These are phyloP conservation scores for Dicycla oo DNA, from an alignment of 2,888 invertebrate species.

Conservation along the genomic window DNA sequence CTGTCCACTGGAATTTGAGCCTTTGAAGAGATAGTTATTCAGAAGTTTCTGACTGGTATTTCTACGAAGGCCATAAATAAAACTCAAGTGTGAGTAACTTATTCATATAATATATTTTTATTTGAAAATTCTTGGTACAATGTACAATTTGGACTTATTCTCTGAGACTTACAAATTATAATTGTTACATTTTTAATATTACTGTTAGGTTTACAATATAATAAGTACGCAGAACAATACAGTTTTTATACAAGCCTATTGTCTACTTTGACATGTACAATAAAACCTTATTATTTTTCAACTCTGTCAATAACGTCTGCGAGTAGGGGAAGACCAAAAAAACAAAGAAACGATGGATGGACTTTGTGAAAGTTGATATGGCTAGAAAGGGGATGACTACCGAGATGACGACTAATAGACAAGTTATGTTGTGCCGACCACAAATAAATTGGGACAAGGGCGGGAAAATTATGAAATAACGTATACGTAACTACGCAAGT, in stretches of 20 bases:
- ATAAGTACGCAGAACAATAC: constrained; percentile 58
- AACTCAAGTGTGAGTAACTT: constrained; percentile 84
- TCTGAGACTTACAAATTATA: constrained; percentile 76
- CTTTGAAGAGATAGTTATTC: neutral
- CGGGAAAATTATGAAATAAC: too few relatives aligned
- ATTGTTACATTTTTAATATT: constrained; percentile 61
- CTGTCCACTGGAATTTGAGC: neutral
- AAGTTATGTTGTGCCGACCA: too few relatives aligned
- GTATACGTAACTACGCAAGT: too few relatives aligned
- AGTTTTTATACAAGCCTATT: neutral
- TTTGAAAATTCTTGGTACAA: constrained; percentile 88
- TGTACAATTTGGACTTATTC: constrained; percentile 84
- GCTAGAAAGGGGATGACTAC: too few relatives aligned
- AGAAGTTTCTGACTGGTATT: neutral
- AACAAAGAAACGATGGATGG: neutral
- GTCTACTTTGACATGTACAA: constrained; percentile 20
- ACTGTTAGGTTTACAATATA: constrained; percentile 35
- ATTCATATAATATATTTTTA: constrained; percentile 85
- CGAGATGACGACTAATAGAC: too few relatives aligned
- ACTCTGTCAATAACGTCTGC: neutral
- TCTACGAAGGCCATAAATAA: constrained; percentile 63
- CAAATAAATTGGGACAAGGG: too few relatives aligned
- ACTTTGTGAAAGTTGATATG: too few relatives aligned
- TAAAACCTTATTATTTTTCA: neutral
- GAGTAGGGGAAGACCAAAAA: neutral